Evolutionary conservation across 2,888 invertebrate species (phyloP).

Genomic region (Spialia ferax): DNA sequence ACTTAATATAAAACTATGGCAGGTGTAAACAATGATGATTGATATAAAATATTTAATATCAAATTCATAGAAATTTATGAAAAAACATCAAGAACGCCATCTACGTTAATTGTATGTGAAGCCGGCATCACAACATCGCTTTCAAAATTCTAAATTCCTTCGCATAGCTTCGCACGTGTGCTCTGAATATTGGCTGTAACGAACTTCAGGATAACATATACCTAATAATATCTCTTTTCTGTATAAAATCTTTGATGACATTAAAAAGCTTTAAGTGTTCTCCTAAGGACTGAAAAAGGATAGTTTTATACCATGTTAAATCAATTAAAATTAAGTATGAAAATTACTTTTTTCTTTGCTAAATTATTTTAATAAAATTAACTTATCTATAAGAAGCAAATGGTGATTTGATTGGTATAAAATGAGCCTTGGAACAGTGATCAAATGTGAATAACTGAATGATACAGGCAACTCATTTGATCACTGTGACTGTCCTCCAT

Average conservation of each 20-base stretch:
- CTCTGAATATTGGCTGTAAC: slow-evolving; percentile 54
- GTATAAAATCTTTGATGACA: slow-evolving; percentile 36
- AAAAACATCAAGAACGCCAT: slow-evolving; percentile 8
- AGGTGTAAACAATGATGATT: no score
- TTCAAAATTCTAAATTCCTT: slow-evolving; percentile 51
- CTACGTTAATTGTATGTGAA: slow-evolving; percentile 1
- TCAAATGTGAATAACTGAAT: not conserved
- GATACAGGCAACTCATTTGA: not conserved
- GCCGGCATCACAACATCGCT: slow-evolving; percentile 40
- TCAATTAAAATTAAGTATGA: no score
- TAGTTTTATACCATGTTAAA: slow-evolving; percentile 21
- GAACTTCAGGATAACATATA: not conserved
- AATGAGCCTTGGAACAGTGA: slow-evolving; percentile 1
- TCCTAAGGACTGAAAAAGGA: not conserved
- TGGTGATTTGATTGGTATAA: slow-evolving; percentile 8
- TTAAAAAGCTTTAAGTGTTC: slow-evolving; percentile 21
- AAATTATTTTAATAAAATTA: not conserved
- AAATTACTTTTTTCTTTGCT: not conserved
- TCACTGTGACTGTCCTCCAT: not conserved
- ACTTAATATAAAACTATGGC: no score
- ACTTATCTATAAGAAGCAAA: not conserved
- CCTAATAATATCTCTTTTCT: not conserved
- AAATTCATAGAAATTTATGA: no score
- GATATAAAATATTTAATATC: no score
- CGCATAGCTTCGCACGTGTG: slow-evolving; percentile 44